A percentile compares a stretch with the other conserved stretches of the same genome.
Conservation (phyloP, 2,113 vertebrate species). For the Paramormyrops kingsleyae region DNA sequence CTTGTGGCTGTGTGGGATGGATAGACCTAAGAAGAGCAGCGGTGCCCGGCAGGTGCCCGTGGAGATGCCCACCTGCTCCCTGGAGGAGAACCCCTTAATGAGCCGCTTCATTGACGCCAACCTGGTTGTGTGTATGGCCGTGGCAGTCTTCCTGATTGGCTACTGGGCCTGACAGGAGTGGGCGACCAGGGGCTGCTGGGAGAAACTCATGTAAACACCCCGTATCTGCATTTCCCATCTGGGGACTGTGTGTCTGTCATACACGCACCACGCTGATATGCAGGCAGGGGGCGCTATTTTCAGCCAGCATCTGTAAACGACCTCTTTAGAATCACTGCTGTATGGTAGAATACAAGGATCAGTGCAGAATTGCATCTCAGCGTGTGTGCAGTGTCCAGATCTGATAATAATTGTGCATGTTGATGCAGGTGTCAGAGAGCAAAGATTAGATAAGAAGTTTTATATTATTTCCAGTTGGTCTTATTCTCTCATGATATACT, state of each 20-base stretch:
- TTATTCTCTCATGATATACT: neutral
- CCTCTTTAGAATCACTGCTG: neutral
- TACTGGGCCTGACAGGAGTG: conserved; percentile 71
- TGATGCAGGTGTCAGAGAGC: neutral
- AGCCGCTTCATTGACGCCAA: conserved; percentile 68
- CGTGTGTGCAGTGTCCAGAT: neutral
- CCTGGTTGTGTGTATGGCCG: conserved; percentile 69
- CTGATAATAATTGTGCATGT: neutral
- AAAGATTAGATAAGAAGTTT: neutral
- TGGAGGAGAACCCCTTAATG: conserved; percentile 64
- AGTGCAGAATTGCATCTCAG: neutral
- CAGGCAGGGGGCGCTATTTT: neutral
- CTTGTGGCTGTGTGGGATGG: conserved; percentile 89
- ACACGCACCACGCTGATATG: neutral
- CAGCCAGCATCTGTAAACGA: neutral
- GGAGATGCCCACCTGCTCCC: conserved; percentile 16
- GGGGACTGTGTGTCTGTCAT: neutral
- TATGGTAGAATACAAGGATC: neutral
- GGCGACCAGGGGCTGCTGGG: neutral
- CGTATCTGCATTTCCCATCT: neutral
- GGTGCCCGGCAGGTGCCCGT: rapidly evolving
- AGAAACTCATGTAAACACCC: neutral
- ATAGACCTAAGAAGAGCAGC: conserved; percentile 31
- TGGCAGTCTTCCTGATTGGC: conserved; percentile 73
- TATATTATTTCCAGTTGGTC: neutral